Evolutionary conservation across 92 coral and sea anemone species (phyloP).

Genomic region (Epizoanthus rinbou): DNA sequence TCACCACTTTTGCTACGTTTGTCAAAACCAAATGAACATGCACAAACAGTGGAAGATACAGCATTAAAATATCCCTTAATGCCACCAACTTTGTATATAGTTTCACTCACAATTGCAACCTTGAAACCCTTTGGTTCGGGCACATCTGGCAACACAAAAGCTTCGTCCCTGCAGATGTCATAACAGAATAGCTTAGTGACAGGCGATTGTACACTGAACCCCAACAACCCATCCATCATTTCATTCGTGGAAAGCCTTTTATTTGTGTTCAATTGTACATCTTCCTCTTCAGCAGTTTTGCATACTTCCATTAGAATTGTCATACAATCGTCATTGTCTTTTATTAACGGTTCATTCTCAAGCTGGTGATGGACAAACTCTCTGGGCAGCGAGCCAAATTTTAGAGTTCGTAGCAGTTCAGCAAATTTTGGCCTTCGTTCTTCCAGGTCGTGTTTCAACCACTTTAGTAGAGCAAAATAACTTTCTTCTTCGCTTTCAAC

Average conservation of each 20-base stretch:
- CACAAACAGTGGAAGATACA: conserved; percentile 43
- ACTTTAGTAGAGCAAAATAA: conserved; percentile 62
- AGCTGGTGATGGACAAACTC: conserved; percentile 48
- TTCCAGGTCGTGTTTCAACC: conserved; percentile 60
- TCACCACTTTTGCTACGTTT: conserved; percentile 19
- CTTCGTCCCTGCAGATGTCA: conserved; percentile 59
- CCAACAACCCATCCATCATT: conserved; percentile 54
- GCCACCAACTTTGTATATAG: conserved; percentile 66
- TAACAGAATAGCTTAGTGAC: conserved; percentile 64
- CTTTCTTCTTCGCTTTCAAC: conserved; percentile 71
- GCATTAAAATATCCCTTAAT: conserved; percentile 43
- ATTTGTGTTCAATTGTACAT: background rate
- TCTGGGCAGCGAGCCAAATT: conserved; percentile 44
- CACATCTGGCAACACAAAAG: conserved; percentile 46
- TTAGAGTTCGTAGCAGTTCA: conserved; percentile 41
- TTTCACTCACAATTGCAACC: conserved; percentile 54
- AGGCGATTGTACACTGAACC: conserved; percentile 36
- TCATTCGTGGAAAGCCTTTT: conserved; percentile 63
- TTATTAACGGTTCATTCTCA: conserved; percentile 46
- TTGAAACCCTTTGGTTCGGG: conserved; percentile 48
- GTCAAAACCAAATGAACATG: conserved; percentile 53
- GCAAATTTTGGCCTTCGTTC: conserved; percentile 45
- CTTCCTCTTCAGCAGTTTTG: background rate
- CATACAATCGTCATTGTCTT: conserved; percentile 3
- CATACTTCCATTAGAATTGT: conserved; percentile 1